Base-by-base conservation (phyloP, 2,888 invertebrate species). In the Timema cristinae region DNA sequence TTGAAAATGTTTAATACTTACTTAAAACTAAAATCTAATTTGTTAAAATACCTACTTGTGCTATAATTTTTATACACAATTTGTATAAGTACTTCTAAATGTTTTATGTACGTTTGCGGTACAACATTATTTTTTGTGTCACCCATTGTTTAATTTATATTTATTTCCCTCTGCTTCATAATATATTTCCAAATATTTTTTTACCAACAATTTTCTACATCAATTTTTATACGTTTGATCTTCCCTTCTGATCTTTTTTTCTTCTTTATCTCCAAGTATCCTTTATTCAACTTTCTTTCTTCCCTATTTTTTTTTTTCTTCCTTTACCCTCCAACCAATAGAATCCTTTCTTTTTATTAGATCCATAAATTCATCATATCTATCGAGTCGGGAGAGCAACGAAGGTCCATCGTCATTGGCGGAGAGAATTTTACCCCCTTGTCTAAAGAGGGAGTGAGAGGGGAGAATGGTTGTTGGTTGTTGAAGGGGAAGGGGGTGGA, bases 341-440 rank as follows among this genome's bases (percentile, higher is more conserved):
- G 86, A 85, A 85, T 83, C 84, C 85, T 85, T 84, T 85, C 84
- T 84, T 87, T 87, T 88, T 89, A 89, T 91, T 90, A 90, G 89
- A 89, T 90, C 90, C 90, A 91, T 91, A 91, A 91, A 91, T 91
- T 88, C 88, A 88, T 89, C 88, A 89, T 88, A 88, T 88, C 88
- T 73, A 74, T 75, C 75, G 68, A 50, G 72, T 72, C 68, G 68
- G 67, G 66, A 54, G 66, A 72, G 70, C 66, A 74, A 72, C 71
- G 63, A 72, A 73, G 70, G 75, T 71, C 72, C 70, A 71, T 68
- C 72, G 73, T 74, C 73, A 76, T 76, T 76, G 76, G 76, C 67
- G 67, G 75, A 72, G 73, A 71, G 72, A 71, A 54, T 72, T 72
- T 68, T 70, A 59, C 71, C 69, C 71, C 50, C 48, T 32, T 32